These are phyloP conservation scores for Orthosia gothica DNA, from an alignment of 2,888 invertebrate species.

Conservation along the genomic window DNA sequence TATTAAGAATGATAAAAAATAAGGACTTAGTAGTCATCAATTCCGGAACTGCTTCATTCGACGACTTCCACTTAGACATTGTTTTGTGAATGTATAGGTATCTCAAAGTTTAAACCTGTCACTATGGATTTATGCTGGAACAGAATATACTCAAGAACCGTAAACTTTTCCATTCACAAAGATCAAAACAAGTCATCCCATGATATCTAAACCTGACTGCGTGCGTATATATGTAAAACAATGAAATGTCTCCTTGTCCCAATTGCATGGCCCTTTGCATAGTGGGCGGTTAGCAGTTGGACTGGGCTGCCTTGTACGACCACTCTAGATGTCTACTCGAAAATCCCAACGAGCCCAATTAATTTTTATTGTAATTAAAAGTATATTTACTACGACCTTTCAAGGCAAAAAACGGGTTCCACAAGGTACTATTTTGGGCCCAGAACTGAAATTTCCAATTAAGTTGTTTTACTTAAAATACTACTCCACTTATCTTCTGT, in stretches of 20 bases:
- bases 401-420: constrained; percentile 16
- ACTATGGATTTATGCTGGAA: neutral
- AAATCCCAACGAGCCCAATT: constrained; percentile 59
- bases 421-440: constrained; percentile 43
- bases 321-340: constrained; percentile 56
- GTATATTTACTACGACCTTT: constrained; percentile 27
- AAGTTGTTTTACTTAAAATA: neutral
- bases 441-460: constrained; percentile 11
- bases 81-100: neutral
- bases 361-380: constrained; percentile 55
- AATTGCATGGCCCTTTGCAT: constrained; percentile 74
- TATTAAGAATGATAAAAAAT: neutral
- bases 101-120: neutral
- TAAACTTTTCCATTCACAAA: constrained; percentile 5
- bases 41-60: neutral
- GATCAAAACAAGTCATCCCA: constrained; percentile 33
- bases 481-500: neutral
- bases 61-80: neutral
- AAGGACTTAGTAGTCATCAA: neutral
- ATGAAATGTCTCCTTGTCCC: constrained; percentile 76
- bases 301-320: constrained; percentile 66
- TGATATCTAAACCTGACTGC: constrained; percentile 47
- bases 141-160: neutral
- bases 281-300: constrained; percentile 61
- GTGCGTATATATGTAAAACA: constrained; percentile 64